These are phyloP conservation scores for Byasa hedistus DNA, from an alignment of 2,888 invertebrate genomes.

Conservation along the genomic window DNA sequence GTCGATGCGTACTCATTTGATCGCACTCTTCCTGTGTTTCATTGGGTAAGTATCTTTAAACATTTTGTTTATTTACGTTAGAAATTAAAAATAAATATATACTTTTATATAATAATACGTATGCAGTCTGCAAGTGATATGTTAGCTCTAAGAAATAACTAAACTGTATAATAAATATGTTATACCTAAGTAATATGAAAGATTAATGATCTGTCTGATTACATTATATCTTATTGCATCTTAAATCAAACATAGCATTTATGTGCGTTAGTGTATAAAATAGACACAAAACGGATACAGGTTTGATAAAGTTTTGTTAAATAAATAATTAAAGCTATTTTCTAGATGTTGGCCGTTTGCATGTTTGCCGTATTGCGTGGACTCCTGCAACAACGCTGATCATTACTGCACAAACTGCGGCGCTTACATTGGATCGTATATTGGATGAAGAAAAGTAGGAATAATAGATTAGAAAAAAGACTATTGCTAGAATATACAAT, in stretches of 20 bases:
- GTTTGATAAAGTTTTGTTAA: too few relatives aligned
- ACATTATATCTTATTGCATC: neutral
- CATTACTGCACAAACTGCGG: constrained; percentile 77
- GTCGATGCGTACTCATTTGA: constrained; percentile 74
- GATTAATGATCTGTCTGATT: too few relatives aligned
- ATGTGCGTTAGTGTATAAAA: neutral
- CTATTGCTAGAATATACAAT: neutral
- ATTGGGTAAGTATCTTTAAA: constrained; percentile 49
- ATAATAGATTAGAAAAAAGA: neutral
- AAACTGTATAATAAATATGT: too few relatives aligned
- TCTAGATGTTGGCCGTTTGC: constrained; percentile 77
- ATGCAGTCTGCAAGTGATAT: too few relatives aligned
- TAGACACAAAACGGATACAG: too few relatives aligned
- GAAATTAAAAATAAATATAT: too few relatives aligned
- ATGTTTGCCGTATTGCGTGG: constrained; percentile 72
- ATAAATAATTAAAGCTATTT: constrained; percentile 26
- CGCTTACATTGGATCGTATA: constrained; percentile 59
- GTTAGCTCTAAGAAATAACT: too few relatives aligned
- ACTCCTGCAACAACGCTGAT: constrained; percentile 69
- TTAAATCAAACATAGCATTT: neutral
- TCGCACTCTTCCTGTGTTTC: constrained; percentile 72
- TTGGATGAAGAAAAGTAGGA: constrained; percentile 5
- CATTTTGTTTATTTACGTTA: too few relatives aligned
- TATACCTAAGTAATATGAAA: too few relatives aligned
- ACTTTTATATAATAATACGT: too few relatives aligned